Conservation (phyloP, 1,140 invertebrate species). For the fruit fly (Drosophila melanogaster) region DNA sequence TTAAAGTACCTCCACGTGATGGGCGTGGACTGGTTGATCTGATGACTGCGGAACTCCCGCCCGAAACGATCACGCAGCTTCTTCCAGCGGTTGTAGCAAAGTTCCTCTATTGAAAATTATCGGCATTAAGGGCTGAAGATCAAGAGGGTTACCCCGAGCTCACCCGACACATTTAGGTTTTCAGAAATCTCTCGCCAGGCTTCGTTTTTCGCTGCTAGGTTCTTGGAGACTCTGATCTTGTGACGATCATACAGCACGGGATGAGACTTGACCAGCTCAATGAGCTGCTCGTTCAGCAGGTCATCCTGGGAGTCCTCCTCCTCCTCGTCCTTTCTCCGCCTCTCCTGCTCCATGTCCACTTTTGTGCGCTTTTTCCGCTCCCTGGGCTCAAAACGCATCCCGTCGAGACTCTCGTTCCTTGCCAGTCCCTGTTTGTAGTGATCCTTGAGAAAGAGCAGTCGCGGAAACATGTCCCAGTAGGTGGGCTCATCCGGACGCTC, state of each 20-base stretch:
- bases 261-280: slow-evolving; percentile 68
- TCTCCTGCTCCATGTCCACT: slow-evolving; percentile 20
- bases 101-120: slow-evolving; percentile 54
- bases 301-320: slow-evolving; percentile 48
- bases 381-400: slow-evolving; percentile 63
- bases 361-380: slow-evolving; percentile 39
- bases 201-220: slow-evolving; percentile 72
- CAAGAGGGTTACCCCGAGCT: neutral
- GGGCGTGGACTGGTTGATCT: slow-evolving; percentile 55
- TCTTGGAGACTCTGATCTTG: slow-evolving; percentile 76
- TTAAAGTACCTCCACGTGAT: slow-evolving; percentile 70
- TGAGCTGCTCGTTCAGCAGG: slow-evolving; percentile 65
- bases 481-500: slow-evolving; percentile 64
- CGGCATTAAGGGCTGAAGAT: neutral
- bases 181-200: slow-evolving; percentile 72
- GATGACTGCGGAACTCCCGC: slow-evolving; percentile 72
- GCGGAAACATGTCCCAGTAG: slow-evolving; percentile 78
- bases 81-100: slow-evolving; percentile 79
- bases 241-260: slow-evolving; percentile 73
- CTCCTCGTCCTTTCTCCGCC: slow-evolving; percentile 23
- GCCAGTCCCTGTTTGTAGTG: slow-evolving; percentile 74
- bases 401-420: slow-evolving; percentile 57
- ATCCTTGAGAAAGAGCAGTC: slow-evolving; percentile 70
- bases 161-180: slow-evolving; percentile 65
- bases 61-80: slow-evolving; percentile 76